Base-by-base conservation (phyloP, 1,140 invertebrate genomes). In the Gonioctena quinquepunctata region DNA sequence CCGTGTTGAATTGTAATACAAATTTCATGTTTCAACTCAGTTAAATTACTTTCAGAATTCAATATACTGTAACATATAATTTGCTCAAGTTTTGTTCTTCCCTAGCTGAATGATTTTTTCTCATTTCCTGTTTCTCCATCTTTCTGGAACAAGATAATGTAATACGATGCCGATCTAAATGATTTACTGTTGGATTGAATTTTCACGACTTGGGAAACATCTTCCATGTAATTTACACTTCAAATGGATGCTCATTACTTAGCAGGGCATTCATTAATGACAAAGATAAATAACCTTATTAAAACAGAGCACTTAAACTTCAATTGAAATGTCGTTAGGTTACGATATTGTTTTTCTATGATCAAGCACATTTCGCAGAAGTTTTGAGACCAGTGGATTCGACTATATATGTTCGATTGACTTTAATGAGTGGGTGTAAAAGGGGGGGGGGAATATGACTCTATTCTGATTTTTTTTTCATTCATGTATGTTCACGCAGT, bases 221-320 rank as follows among this genome's bases (percentile, higher is more conserved):
- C 52, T 54, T 54, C 52, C 52, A 23, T 54, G 18, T 54, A 54
- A 54, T 54, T 23, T 54, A 21, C 52, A 23, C 52, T 54, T 19
- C 6, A 42, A 23, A 54, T 23, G 52, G 18, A 54, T 54, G 4
- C 52, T 23, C 22, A 54, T 54, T 54, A 54, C 52, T 54, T 54
- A 54, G 52, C 11, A 23, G 19, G 18, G 52, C 52, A 54, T 54
- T 54, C 52, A 54, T 54, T 54, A 54, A 54, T 54, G 52, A 54
- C 52, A 21, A 54, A 54, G 52, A 54, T 54, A 8, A 54, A 54
- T 54, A 54, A 54, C 52, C 52, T 19, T 19, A 54, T 54, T 18
- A 54, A 21, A 11, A 8, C 19, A 8, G n/a, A 21, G 22, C 18
- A 21, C 52, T 54, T 18, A 54, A 23, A 54, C 18, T 54, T 54